Evolutionary conservation across 2,113 vertebrate genomes (phyloP).

Genomic region (Nerophis lumbriciformis): DNA sequence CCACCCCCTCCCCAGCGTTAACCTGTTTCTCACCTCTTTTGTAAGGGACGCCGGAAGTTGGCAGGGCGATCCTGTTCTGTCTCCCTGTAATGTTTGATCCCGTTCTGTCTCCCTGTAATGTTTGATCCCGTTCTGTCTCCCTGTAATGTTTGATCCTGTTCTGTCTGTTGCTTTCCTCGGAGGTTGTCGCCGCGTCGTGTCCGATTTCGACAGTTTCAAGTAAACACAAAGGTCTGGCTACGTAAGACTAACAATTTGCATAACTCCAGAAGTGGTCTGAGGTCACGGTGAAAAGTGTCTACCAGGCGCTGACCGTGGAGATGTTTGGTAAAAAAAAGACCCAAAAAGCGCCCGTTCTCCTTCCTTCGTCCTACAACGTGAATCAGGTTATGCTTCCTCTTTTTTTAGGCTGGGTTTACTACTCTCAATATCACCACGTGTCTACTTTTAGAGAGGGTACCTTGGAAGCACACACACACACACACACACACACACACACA

Average conservation of each 20-base stretch:
- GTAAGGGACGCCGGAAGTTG: too few species aligned
- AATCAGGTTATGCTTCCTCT: constrained; percentile 44
- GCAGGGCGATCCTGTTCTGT: too few species aligned
- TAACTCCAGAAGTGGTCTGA: background rate
- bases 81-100: too few species aligned
- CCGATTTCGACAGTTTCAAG: too few species aligned
- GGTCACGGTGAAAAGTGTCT: background rate
- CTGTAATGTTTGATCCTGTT: too few species aligned
- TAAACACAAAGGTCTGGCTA: too few species aligned
- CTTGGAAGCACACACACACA: constrained; percentile 73
- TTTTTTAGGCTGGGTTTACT: constrained; percentile 53
- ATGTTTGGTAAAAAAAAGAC: constrained; percentile 48
- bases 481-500: constrained; percentile 68
- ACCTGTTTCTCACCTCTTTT: too few species aligned
- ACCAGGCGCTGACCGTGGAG: constrained; percentile 7
- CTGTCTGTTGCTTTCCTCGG: too few species aligned
- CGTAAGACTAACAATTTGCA: background rate
- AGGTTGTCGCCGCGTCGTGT: too few species aligned
- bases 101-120: too few species aligned
- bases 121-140: too few species aligned
- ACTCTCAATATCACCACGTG: constrained; percentile 53
- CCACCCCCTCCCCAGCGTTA: too few species aligned
- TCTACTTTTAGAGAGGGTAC: constrained; percentile 68
- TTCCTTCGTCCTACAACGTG: constrained; percentile 40
- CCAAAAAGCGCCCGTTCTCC: constrained; percentile 39